Evolutionary conservation across 1,140 invertebrate genomes (phyloP), one percentile per base, ranked within the genome.

Genomic region (Callitettix versicolor): DNA sequence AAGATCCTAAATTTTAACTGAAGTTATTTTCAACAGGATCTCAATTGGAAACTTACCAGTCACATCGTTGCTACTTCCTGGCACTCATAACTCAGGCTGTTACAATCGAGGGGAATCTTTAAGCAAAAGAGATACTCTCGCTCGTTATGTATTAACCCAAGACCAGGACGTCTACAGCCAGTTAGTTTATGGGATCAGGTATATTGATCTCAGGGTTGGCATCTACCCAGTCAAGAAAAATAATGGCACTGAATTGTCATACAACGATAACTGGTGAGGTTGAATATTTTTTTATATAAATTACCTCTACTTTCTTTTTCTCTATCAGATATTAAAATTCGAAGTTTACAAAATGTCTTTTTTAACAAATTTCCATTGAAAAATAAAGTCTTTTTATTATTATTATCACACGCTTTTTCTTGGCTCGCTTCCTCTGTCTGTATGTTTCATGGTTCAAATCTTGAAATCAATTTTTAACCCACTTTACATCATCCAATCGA

Each of bases 151-250:
- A 6, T 61, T 78, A 5, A 80, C 77, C 18, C 88, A 91, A 68
- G 85, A 89, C 65, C 78, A 82, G 38, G 79, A 82, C 62, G 74
- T 90, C 17, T 90, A 85, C 80, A 78, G 77, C 0, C 87, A 90
- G 65, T 71, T 91, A 12, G 79, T 86, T 1, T 82, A 87, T 64
- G 87, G 88, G 24, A 81, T 88, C 63, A 73, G 88, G 61, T 90
- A 88, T 65, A 71, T 91, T 20, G 87, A 91, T 69, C 75, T 91
- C 17, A 79, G 86, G 56, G 72, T 85, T 52, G 80, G 79, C 53
- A 79, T 72, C 62, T 78, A 78, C 51, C 60, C 70, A 1, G 53
- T 60, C 1, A 70, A 66, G 44, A 67, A 64, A 5, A 63, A 58
- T 9, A 63, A 63, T 46, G 34, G 46, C 2, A 42, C 56, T 21